These are phyloP conservation scores for Dicycla oo DNA, from an alignment of 2,888 invertebrate genomes.

Conservation along the genomic window DNA sequence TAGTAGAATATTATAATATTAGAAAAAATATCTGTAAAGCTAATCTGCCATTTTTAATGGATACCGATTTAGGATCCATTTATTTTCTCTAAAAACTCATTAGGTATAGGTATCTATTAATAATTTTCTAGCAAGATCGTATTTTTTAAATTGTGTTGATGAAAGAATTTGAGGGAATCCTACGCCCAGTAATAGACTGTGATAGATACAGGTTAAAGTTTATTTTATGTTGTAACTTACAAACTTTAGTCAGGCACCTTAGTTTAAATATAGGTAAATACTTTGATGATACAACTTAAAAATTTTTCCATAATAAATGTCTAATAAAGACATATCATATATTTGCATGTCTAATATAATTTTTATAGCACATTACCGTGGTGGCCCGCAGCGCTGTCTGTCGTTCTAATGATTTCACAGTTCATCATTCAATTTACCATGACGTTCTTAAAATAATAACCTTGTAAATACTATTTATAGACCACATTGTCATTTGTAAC, in stretches of 20 bases:
- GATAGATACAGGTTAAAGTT: neutral
- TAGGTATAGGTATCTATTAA: too few species aligned
- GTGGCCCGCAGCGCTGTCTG: constrained; percentile 47
- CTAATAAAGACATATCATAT: constrained; percentile 51
- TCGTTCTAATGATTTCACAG: constrained; percentile 60
- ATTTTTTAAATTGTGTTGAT: neutral
- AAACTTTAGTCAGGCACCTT: neutral
- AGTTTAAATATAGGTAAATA: too few species aligned
- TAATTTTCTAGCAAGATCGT: constrained; percentile 7
- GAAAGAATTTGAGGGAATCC: constrained; percentile 1
- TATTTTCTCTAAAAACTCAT: constrained; percentile 11
- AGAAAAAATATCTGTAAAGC: neutral
- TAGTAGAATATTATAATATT: constrained; percentile 13
- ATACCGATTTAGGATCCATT: constrained; percentile 4
- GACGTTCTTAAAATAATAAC: constrained; percentile 41
- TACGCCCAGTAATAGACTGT: neutral
- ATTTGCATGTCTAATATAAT: constrained; percentile 59
- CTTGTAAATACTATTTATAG: constrained; percentile 44
- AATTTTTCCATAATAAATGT: constrained; percentile 31
- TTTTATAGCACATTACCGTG: constrained; percentile 54
- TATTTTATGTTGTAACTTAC: neutral
- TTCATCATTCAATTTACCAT: constrained; percentile 50
- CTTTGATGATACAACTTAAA: constrained; percentile 4
- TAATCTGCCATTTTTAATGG: constrained; percentile 1
- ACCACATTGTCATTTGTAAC: constrained; percentile 33